Percentiles rank a stretch among this genome's conserved stretches.
These are phyloP conservation scores for Macaria notata DNA, from an alignment of 2,888 invertebrate species.

Conservation along the genomic window DNA sequence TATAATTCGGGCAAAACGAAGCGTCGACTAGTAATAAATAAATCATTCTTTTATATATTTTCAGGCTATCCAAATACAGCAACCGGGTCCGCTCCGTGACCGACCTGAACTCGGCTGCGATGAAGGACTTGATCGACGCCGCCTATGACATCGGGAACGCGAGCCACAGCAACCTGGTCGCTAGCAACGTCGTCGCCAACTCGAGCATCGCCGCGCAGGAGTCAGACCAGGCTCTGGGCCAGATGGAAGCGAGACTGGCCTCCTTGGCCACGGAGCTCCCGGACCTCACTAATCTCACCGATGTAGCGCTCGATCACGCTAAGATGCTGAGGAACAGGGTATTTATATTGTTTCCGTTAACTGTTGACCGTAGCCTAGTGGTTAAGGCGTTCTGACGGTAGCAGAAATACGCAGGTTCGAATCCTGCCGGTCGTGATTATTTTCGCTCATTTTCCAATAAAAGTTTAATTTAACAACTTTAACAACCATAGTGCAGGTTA, in stretches of 20 bases:
- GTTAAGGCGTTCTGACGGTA: no score
- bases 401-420: no score
- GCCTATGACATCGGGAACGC: slow-evolving; percentile 64
- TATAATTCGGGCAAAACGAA: no score
- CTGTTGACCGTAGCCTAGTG: no score
- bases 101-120: slow-evolving; percentile 61
- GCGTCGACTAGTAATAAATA: no score
- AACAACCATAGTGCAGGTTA: no score
- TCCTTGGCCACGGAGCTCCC: slow-evolving; percentile 74
- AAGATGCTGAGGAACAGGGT: slow-evolving; percentile 79
- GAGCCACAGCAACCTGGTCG: slow-evolving; percentile 46
- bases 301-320: slow-evolving; percentile 84
- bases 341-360: slow-evolving; percentile 24
- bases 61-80: slow-evolving; percentile 66
- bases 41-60: no score
- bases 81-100: slow-evolving; percentile 69
- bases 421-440: no score
- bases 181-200: slow-evolving; percentile 52
- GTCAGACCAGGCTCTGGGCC: slow-evolving; percentile 54
- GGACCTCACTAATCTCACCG: slow-evolving; percentile 76
- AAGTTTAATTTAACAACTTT: no score
- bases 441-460: no score
- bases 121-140: slow-evolving; percentile 69
- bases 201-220: slow-evolving; percentile 77
- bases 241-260: slow-evolving; percentile 69